Conservation (phyloP, 37 sponge, comb jelly and placozoan genomes). For the Halichondria panicea region DNA sequence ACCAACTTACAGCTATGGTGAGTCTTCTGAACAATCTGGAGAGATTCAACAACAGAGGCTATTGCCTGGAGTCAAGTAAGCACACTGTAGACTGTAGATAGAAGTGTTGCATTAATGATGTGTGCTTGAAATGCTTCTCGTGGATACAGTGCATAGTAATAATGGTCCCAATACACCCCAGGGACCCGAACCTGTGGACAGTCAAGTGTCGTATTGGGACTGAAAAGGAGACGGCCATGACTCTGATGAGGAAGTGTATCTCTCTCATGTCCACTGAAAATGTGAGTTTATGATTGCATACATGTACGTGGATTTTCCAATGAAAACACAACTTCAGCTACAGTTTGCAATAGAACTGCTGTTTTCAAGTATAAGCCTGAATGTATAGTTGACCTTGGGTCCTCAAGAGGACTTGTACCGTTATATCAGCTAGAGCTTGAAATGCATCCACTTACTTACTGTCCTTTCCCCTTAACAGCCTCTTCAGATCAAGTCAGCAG, state of each 20-base stretch:
- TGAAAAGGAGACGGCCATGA: constrained; percentile 93
- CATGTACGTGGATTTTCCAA: too few relatives aligned
- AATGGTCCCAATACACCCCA: too few relatives aligned
- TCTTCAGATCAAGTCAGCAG: constrained; percentile 90
- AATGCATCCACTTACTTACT: background rate
- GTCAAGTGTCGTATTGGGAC: constrained; percentile 91
- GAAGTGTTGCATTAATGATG: too few relatives aligned
- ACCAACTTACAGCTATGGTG: constrained; percentile 47
- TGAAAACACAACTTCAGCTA: too few relatives aligned
- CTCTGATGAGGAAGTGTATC: constrained; percentile 91
- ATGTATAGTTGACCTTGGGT: too few relatives aligned
- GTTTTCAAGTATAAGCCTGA: background rate
- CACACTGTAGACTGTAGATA: background rate
- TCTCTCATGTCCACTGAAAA: constrained; percentile 67
- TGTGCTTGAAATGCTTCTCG: too few relatives aligned
- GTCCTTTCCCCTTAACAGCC: constrained; percentile 62
- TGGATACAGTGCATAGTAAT: too few relatives aligned
- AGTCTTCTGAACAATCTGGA: constrained; percentile 61
- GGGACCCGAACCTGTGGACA: constrained; percentile 96
- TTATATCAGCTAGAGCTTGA: background rate
- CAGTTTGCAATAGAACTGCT: background rate
- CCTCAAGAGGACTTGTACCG: too few relatives aligned
- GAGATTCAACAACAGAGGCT: constrained; percentile 91
- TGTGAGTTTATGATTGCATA: constrained; percentile 61
- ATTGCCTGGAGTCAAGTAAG: constrained; percentile 95